Conservation (phyloP, 2,113 vertebrate genomes). For the Irena cyanogastra region DNA sequence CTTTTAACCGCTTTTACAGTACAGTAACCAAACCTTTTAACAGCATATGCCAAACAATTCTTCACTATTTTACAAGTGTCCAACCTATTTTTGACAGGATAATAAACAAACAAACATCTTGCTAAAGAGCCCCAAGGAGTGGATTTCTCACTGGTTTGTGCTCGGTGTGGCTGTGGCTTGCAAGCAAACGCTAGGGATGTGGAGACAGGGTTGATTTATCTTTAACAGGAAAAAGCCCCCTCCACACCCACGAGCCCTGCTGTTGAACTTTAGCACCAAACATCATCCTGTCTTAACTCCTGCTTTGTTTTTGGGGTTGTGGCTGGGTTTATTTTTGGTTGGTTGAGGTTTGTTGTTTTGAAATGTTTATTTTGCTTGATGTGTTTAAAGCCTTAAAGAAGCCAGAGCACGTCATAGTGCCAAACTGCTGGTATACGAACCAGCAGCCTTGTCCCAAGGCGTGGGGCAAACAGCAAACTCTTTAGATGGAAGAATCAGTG, state of each 20-base stretch:
- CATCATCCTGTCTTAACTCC: background rate
- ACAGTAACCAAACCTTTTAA: too few relatives aligned
- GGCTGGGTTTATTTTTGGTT: background rate
- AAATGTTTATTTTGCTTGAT: background rate
- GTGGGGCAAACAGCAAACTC: background rate
- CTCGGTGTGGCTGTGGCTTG: rapidly evolving
- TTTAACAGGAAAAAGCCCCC: background rate
- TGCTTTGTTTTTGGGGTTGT: background rate
- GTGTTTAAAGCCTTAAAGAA: background rate
- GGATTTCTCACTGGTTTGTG: background rate
- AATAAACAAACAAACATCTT: background rate
- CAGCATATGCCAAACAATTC: too few relatives aligned
- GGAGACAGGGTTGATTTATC: background rate
- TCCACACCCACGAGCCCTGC: background rate
- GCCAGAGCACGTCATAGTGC: background rate
- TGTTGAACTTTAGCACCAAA: background rate
- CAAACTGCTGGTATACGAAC: background rate
- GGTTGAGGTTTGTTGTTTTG: background rate
- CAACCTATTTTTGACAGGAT: too few relatives aligned
- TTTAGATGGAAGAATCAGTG: background rate
- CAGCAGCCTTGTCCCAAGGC: background rate
- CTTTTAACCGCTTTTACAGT: too few relatives aligned
- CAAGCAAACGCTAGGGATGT: background rate
- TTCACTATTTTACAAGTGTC: too few relatives aligned
- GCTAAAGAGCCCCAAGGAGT: background rate